These are phyloP conservation scores for Ormyrus pomaceus DNA, from an alignment of 2,888 invertebrate species.

Conservation along the genomic window DNA sequence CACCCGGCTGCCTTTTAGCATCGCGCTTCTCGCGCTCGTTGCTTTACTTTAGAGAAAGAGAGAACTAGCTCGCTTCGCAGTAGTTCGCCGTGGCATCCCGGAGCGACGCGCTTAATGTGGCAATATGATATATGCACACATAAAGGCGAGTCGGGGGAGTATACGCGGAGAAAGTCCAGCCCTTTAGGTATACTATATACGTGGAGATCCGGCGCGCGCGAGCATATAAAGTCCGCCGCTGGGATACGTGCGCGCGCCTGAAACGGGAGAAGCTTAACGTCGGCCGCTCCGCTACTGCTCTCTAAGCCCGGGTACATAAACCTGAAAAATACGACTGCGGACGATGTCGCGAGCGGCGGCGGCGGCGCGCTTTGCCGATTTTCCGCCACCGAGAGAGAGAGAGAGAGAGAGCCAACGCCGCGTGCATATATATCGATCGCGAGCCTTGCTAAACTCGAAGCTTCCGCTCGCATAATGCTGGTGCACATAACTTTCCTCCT, in stretches of 20 bases:
- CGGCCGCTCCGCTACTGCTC: conserved; percentile 44
- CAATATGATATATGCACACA: conserved; percentile 67
- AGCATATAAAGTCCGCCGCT: conserved; percentile 33
- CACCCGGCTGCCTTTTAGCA: too few species aligned
- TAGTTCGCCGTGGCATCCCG: conserved; percentile 52
- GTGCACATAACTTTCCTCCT: background rate
- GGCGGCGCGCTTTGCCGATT: conserved; percentile 46
- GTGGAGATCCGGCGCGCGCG: background rate
- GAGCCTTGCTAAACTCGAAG: conserved; percentile 41
- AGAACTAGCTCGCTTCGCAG: too few species aligned
- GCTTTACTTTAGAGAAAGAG: too few species aligned
- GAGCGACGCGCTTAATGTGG: conserved; percentile 68
- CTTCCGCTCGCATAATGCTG: conserved; percentile 35
- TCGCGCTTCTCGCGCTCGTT: too few species aligned
- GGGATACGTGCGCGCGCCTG: conserved; percentile 39
- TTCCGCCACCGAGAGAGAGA: conserved; percentile 25
- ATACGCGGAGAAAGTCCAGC: background rate
- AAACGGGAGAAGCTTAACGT: conserved; percentile 63
- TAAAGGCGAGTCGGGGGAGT: conserved; percentile 41
- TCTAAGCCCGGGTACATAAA: conserved; percentile 62
- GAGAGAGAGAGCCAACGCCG: background rate
- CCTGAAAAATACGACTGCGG: conserved; percentile 61
- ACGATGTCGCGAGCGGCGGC: conserved; percentile 12
- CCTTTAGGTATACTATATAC: background rate
- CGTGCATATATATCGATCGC: conserved; percentile 40